Evolutionary conservation across 2,797 vertebrate genomes (phyloP).

Genomic region (Pseudotriccus pelzelni): DNA sequence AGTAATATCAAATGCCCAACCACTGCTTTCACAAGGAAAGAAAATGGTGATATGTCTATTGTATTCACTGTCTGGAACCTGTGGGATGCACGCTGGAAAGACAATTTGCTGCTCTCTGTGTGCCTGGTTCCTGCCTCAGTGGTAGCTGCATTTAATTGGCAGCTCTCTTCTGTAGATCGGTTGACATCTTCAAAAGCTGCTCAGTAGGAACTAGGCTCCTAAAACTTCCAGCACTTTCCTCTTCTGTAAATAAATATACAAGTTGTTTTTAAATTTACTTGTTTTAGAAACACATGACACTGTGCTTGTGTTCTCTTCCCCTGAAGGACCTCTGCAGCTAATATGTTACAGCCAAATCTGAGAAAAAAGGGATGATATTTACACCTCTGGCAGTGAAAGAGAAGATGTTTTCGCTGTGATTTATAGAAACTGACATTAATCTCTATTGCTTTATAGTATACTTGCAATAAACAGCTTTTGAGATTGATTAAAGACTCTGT

Average conservation of each 20-base stretch:
- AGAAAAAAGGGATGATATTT: constrained; percentile 44
- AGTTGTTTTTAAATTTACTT: background rate
- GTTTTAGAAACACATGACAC: background rate
- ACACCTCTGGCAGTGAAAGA: constrained; percentile 27
- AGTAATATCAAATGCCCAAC: background rate
- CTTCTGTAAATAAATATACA: background rate
- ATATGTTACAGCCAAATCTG: background rate
- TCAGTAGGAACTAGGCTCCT: background rate
- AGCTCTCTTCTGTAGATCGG: background rate
- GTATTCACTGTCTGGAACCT: background rate
- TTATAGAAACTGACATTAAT: constrained; percentile 56
- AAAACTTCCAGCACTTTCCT: background rate
- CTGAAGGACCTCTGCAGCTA: background rate
- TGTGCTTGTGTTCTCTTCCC: background rate
- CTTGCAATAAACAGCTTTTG: constrained; percentile 52
- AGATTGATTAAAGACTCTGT: constrained; percentile 64
- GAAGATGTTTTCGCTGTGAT: constrained; percentile 50
- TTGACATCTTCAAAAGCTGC: background rate
- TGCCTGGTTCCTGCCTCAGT: background rate
- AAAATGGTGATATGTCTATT: background rate
- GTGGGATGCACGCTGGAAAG: background rate
- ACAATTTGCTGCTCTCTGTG: background rate
- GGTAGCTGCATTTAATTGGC: background rate
- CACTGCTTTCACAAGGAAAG: background rate
- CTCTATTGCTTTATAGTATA: constrained; percentile 53